A percentile compares a stretch with the other conserved stretches of the same genome.
phyloP scores from a whole-genome alignment of 92 coral and sea anemone species.

The Zoanthus solanderi region DNA sequence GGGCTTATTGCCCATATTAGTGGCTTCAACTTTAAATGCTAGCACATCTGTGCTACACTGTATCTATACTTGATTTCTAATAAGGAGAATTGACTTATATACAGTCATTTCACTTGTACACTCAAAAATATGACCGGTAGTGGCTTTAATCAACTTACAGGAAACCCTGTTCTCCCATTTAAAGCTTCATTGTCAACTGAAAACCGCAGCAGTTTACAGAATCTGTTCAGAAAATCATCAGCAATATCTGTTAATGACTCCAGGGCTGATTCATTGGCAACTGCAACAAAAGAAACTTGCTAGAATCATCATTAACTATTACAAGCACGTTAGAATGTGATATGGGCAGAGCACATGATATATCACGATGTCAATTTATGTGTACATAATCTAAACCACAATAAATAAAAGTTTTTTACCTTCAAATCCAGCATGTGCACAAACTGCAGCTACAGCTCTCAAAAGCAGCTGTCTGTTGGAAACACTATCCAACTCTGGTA shows the following conservation, averaged over 20 bases:
- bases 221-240: conserved; percentile 81
- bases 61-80: no score
- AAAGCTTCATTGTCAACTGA: conserved; percentile 87
- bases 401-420: conserved; percentile 16
- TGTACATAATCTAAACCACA: not conserved
- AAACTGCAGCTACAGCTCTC: conserved; percentile 91
- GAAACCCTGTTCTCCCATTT: conserved; percentile 86
- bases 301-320: not conserved
- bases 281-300: conserved; percentile 42
- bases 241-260: conserved; percentile 90
- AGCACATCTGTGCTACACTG: no score
- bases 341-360: not conserved
- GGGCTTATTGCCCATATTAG: no score
- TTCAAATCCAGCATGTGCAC: conserved; percentile 94
- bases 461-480: conserved; percentile 84
- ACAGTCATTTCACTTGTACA: no score
- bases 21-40: no score
- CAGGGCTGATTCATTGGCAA: conserved; percentile 89
- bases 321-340: no score
- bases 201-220: conserved; percentile 81
- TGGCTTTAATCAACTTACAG: conserved; percentile 69
- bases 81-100: no score
- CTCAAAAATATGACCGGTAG: no score
- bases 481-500: conserved; percentile 80
- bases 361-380: not conserved